Evolutionary conservation across 2,113 vertebrate genomes (phyloP), one percentile per base, ranked within the genome.

Genomic region (Trogon melanurus): DNA sequence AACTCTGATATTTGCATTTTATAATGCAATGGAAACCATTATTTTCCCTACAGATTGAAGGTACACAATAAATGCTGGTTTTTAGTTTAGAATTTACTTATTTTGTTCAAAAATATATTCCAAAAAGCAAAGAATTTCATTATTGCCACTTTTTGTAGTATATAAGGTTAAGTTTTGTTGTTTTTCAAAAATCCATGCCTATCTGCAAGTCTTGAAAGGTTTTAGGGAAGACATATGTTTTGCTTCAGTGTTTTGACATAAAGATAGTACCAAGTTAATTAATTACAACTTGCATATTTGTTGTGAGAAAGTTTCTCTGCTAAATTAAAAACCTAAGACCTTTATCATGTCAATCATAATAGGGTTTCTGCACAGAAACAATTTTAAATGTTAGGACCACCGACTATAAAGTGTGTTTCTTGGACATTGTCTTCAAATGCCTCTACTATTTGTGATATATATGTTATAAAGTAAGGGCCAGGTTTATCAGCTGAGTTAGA

Each of bases 181-280:
- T 80, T 56, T 84, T 85, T 26, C 0, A 72, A 61, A 74, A 87
- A 70, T 56, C 21, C 22, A 48, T 54, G 8, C 7, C 41, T 90
- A 29, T 88, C 36, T 87, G 6, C 71, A 89, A 89, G 47, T 66
- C 65, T 83, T 85, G n/a, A 93, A 93, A 88, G 51, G 30, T 88
- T 89, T 85, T 65, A 72, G 47, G 82, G 57, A 96, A 96, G 61
- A 82, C 90, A 90, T 96, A 93, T 74, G 79, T 60, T 88, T 94
- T 85, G 5, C 70, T 71, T 95, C 87, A 91, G 38, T 94, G 73
- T 96, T 96, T 94, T 96, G 93, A 96, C 90, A 80, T 94, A 71
- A 74, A 91, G 44, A 85, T 82, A 87, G 82, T 85, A 92, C 9
- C 48, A 89, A 93, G 66, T 82, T 97, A 96, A 95, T 95, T 94